phyloP scores from a whole-genome alignment of 2,113 vertebrate species.

The Stigmatopora argus region DNA sequence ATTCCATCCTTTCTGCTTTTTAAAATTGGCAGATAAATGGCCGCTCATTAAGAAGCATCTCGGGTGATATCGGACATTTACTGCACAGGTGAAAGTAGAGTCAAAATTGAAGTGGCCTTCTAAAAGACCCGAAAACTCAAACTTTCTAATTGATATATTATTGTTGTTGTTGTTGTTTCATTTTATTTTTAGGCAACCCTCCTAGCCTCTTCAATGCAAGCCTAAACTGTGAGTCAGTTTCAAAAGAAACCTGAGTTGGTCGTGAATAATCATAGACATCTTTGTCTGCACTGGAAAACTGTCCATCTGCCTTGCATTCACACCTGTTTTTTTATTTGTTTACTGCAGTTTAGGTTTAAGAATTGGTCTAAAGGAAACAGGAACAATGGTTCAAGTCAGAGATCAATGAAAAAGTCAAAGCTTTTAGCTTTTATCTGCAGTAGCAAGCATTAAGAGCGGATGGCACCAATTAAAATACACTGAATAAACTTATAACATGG shows the following conservation, averaged over 20 bases:
- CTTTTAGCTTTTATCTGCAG: too few relatives aligned
- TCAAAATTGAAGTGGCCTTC: neutral
- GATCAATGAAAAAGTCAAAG: neutral
- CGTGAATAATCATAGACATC: constrained; percentile 77
- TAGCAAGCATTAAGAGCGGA: too few relatives aligned
- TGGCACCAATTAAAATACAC: too few relatives aligned
- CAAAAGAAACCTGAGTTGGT: constrained; percentile 77
- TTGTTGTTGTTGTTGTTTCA: neutral
- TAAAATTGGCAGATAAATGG: neutral
- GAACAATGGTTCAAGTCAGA: neutral
- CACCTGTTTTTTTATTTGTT: constrained; percentile 6
- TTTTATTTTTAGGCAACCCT: neutral
- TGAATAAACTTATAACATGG: too few relatives aligned
- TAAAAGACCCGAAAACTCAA: neutral
- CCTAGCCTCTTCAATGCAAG: constrained; percentile 36
- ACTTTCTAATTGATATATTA: neutral
- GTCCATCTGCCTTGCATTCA: constrained; percentile 65
- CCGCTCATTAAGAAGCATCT: neutral
- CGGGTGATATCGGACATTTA: neutral
- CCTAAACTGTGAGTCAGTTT: constrained; percentile 74
- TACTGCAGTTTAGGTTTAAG: constrained; percentile 1
- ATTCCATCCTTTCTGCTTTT: neutral
- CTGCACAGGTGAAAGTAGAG: neutral
- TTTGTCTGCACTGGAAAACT: constrained; percentile 69
- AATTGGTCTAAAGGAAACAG: neutral